Evolutionary conservation across 2,888 invertebrate species (phyloP), one percentile per base, ranked within the genome.

Genomic region (Oeneis ivallda): DNA sequence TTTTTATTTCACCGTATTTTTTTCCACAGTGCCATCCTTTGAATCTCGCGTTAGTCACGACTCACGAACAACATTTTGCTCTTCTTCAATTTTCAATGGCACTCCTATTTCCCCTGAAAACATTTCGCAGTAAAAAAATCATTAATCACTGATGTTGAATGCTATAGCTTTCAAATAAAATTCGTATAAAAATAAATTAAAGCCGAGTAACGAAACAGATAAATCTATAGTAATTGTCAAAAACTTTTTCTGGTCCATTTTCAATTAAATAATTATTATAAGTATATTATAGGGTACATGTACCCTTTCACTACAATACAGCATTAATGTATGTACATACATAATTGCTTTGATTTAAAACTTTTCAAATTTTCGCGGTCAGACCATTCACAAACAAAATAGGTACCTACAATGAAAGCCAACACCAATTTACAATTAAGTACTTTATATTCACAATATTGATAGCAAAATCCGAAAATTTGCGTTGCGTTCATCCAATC

Each of bases 1-100:
- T 67, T 71, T 70, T 57, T 65, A 65, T 65, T 65, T 71, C 68
- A 68, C 61, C 37, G 52, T 66, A 59, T 69, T 71, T 66, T 61
- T 69, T 67, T 63, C 45, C 63, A 59, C 57, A 45, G 39, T 49
- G 26, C 47, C 41, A 61, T 49, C 61, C 61, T 34, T 52, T 63
- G 59, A 65, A 64, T 59, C 65, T 61, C 57, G 52, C 43, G 45
- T 65, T 56, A 66, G 67, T 61, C 68, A 67, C 65, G 71, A 66
- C 66, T 61, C 68, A 67, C 65, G 71, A 61, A 71, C 61, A 39
- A 53, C 62, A 62, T 66, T 68, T 69, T 61, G 32, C 26, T 53
- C 61, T 50, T 66, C 66, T 56, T 63, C 54, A 39, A 62, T 65
- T 63, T 68, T 66, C 65, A 68, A 68, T 68, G 54, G 56, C 59